Conservation (phyloP, 1,140 invertebrate species). For the Heliconius melpomene region DNA sequence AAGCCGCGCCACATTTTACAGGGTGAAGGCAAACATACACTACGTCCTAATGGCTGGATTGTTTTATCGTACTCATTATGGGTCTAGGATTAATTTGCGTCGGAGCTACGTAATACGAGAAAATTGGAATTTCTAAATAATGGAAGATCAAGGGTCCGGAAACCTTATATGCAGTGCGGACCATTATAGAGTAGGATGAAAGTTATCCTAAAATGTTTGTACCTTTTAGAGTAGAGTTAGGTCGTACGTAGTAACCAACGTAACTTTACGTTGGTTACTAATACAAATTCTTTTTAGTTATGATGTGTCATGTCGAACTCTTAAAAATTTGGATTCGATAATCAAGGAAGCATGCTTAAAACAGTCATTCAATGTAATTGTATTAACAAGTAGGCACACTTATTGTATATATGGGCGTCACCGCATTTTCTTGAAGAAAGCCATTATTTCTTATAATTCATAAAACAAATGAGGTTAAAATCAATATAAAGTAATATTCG, state of each 20-base stretch:
- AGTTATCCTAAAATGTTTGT: not conserved
- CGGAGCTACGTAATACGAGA: constrained; percentile 45
- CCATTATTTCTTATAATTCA: not conserved
- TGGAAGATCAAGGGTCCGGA: constrained; percentile 24
- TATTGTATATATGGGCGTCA: no score
- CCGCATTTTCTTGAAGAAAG: not conserved
- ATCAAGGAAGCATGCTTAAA: no score
- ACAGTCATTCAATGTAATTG: no score
- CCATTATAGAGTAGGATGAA: not conserved
- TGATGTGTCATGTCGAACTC: no score
- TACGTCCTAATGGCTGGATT: constrained; percentile 57
- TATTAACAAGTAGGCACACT: no score
- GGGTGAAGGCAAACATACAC: constrained; percentile 56
- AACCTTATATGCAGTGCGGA: constrained; percentile 19
- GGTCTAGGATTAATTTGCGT: constrained; percentile 66
- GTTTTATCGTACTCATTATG: constrained; percentile 74
- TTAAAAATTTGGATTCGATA: no score
- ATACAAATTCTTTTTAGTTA: no score
- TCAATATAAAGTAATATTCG: constrained; percentile 18
- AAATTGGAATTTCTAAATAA: constrained; percentile 54
- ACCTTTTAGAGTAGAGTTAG: no score
- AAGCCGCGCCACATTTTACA: constrained; percentile 56
- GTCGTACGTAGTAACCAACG: no score
- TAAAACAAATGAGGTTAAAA: not conserved
- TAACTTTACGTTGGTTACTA: no score